Evolutionary conservation across 2,113 vertebrate species (phyloP).

Genomic region (Gavia stellata): DNA sequence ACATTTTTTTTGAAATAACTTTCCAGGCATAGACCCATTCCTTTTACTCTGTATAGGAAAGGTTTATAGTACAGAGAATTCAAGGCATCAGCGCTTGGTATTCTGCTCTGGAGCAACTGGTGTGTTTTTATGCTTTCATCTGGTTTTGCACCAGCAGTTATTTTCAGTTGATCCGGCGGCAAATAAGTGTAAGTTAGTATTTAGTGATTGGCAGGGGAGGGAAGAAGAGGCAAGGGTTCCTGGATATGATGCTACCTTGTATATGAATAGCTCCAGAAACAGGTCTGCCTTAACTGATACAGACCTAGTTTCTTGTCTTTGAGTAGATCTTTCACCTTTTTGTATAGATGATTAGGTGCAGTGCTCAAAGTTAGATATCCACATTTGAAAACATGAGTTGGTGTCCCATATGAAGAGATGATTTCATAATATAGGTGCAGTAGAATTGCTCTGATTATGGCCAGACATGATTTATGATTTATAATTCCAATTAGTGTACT

Average conservation of each 20-base stretch:
- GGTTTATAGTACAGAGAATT: not conserved
- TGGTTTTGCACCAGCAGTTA: not conserved
- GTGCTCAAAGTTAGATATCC: not conserved
- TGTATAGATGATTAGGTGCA: not conserved
- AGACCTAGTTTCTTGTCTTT: not conserved
- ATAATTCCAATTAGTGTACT: not conserved
- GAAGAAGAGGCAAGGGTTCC: not conserved
- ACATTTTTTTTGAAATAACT: not conserved
- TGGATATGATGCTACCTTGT: not conserved
- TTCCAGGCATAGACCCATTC: not conserved
- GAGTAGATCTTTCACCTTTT: not conserved
- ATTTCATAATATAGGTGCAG: not conserved
- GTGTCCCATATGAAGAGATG: not conserved
- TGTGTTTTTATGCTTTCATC: rapidly evolving
- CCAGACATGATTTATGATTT: not conserved
- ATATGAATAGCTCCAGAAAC: not conserved
- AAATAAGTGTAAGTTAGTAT: not conserved
- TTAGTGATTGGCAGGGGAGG: not conserved
- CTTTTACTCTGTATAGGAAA: not conserved
- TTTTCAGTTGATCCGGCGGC: not conserved
- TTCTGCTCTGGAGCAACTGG: not conserved
- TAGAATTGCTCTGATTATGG: not conserved
- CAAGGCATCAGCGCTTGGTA: not conserved
- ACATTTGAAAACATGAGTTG: not conserved
- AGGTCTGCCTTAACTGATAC: not conserved